Base-by-base conservation (phyloP, 2,113 vertebrate genomes). In the Ginglymostoma cirratum region DNA sequence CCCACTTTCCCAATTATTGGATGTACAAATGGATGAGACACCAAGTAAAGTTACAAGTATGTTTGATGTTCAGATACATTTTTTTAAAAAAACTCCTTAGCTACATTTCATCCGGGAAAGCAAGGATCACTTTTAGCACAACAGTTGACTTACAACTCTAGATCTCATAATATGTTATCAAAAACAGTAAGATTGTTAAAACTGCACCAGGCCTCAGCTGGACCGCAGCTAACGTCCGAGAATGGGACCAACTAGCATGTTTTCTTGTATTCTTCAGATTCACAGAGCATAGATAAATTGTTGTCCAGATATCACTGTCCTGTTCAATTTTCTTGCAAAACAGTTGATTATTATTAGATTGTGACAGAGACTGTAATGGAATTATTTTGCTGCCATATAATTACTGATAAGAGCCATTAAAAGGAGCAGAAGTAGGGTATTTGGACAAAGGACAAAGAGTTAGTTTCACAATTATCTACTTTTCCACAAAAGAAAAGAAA, bases 281-380 rank as follows among this genome's bases (percentile, higher is more conserved):
- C 87, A n/a, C 24, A 90, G n/a, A 70, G 38, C n/a, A 69, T 69
- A 66, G 90, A 38, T n/a, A 67, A 67, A 61, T 7, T 72, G 66
- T 45, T 67, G 66, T 23, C 70, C 45, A 69, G 38, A 67, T 45
- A 42, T 45, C 70, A 19, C 66, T 45, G 38, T 48, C 42, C 3
- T 42, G 24, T 94, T 69, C 67, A 19, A 94, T 94, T 94, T 67
- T 94, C 90, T 38, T 94, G 93, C 93, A 94, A 66, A 45, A 23
- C 42, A 72, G 23, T 94, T 67, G 6, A 67, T 94, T 65, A 17
- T 94, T 67, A 61, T 70, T 70, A 23, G 24, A 21, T 94, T 23
- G 23, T 70, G 27, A 65, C 30, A 24, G 61, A 94, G 67, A 70
- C 38, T 90, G 48, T 61, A 34, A 90, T 61, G 17, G 65, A 92